phyloP scores from a whole-genome alignment of 2,888 invertebrate species.

The Campoletis raptor region DNA sequence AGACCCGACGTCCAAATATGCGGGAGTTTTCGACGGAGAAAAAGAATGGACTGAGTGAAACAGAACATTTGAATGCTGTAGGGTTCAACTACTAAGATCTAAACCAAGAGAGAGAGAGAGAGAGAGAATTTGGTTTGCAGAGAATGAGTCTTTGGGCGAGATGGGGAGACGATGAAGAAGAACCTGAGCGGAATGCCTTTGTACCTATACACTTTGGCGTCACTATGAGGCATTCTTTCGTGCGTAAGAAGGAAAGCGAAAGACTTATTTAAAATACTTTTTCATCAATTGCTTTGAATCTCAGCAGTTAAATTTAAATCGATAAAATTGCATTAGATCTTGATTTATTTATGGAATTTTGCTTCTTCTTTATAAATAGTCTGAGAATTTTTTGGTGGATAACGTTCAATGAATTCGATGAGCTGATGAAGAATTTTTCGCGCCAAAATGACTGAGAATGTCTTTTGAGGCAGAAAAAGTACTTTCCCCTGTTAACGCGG shows the following conservation, averaged over 20 bases:
- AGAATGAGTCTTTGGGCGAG: constrained; percentile 51
- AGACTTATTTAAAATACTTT: constrained; percentile 70
- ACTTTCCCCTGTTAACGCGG: not conserved
- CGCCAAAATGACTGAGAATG: not conserved
- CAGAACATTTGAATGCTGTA: constrained; percentile 51
- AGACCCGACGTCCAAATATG: constrained; percentile 45
- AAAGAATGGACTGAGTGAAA: constrained; percentile 41
- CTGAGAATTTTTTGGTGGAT: not conserved
- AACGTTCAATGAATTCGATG: not conserved
- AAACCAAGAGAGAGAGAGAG: constrained; percentile 52
- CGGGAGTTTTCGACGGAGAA: constrained; percentile 43
- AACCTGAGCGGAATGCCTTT: constrained; percentile 81
- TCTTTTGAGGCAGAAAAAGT: not conserved
- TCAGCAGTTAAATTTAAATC: constrained; percentile 40
- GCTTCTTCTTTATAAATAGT: not conserved
- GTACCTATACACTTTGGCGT: constrained; percentile 78
- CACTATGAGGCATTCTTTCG: constrained; percentile 83
- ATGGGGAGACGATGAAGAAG: constrained; percentile 43
- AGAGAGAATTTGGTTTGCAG: constrained; percentile 51
- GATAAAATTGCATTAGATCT: constrained; percentile 59
- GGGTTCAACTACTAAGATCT: constrained; percentile 38
- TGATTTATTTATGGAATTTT: constrained; percentile 57
- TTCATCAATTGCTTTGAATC: constrained; percentile 57
- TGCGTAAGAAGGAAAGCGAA: constrained; percentile 63
- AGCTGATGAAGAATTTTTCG: not conserved